Evolutionary conservation across 2,888 invertebrate species (phyloP), one percentile per base, ranked within the genome.

Genomic region (Sarcophaga rosellei): DNA sequence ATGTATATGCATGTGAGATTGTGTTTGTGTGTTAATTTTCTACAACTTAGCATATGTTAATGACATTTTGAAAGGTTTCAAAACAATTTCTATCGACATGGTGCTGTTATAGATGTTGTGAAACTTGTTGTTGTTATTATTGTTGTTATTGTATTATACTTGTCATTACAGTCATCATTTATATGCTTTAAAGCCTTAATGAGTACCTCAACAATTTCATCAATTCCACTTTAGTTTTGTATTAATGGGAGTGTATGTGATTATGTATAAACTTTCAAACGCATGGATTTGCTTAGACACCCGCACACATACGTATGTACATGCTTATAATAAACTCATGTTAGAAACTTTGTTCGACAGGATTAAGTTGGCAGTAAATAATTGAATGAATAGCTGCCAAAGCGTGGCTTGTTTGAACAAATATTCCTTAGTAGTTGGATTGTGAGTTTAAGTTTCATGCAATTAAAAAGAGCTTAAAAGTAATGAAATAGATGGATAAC

Each of bases 1-100:
- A 1, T 20, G 1, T 2, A 59, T 45, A n/a, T 61, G 65, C 53
- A 25, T 65, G 1, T 76, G n/a, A 5, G 3, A 23, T n/a, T 35
- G 10, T 4, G 15, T 11, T 63, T 72, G 17, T 78, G 72, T 76
- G 63, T 74, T 57, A 57, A 35, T 45, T 61, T 57, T 69, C 59
- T 78, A 75, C 70, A 81, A 84, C 74, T 78, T 84, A 84, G 57
- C 86, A 81, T 86, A 84, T 84, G 86, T 86, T 86, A 86, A 86
- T 86, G 86, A 63, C 81, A 86, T 78, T 86, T 84, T 80, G 80
- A 83, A 83, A 80, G 83, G 45, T 74, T 85, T 73, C 82, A 53
- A 53, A 53, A 17, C 12, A 17, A 53, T 12, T 53, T 17, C 53
- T 65, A 70, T 63, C 17, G 63, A 15, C 47, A 23, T 47, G 57